Evolutionary conservation across 2,888 invertebrate species (phyloP), one percentile per base, ranked within the genome.

Genomic region (Luperina nickerlii): DNA sequence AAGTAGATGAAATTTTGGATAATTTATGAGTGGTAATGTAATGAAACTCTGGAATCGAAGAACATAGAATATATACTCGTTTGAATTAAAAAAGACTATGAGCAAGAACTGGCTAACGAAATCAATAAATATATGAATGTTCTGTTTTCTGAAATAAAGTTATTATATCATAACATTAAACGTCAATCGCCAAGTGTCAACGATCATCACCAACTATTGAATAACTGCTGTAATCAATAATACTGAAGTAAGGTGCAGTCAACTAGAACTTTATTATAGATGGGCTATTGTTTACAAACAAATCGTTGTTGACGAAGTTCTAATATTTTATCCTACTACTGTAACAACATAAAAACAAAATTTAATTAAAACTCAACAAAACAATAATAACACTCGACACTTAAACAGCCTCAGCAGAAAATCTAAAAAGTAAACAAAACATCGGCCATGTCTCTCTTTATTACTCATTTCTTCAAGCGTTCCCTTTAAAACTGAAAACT

Each of bases 401-500:
- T 72, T 57, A 45, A 87, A 77, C 66, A 73, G 48, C 57, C 32
- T 69, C 54, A n/a, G 76, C 38, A 54, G 45, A 77, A 87, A 85
- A 74, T 75, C 63, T 57, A 45, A 79, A 86, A 76, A 70, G 54
- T 76, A 63, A 80, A 83, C 80, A 79, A 83, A 82, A 54, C 73
- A 65, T 32, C 65, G 42, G 45, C 74, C 63, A 69, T 80, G 80
- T 82, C 86, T 80, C 76, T 78, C 84, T 84, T 83, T 83, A 86
- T 82, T 86, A 82, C 84, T 85, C 73, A 85, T 87, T 87, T 88
- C 83, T 83, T 83, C 66, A 51, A 87, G 62, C 68, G 57, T 70
- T 82, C 71, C 74, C 72, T 81, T 88, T 70, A 79, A 82, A 78
- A 83, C 76, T 81, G 74, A 83, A 90, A 88, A 86, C 86, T 86